phyloP scores from a whole-genome alignment of 2,888 invertebrate genomes.

The Blastobasis lacticolella region DNA sequence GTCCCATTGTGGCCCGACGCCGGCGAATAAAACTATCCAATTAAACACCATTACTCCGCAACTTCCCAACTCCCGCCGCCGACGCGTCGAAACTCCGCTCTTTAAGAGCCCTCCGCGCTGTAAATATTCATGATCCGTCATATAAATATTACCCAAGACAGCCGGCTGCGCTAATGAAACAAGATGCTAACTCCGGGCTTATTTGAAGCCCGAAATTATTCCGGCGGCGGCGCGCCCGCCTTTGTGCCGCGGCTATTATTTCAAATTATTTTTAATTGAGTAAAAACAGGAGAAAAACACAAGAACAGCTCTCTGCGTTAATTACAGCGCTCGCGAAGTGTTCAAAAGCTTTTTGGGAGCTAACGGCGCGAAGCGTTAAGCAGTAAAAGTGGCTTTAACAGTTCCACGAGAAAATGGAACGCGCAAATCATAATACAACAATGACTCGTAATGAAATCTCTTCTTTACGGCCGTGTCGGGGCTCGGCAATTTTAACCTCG shows the following conservation, averaged over 20 bases:
- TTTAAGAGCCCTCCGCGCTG: conserved; percentile 30
- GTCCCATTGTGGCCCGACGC: conserved; percentile 23
- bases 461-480: conserved; percentile 48
- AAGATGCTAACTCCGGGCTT: conserved; percentile 56
- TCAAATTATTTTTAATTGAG: conserved; percentile 69
- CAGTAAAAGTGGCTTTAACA: conserved; percentile 41
- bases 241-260: conserved; percentile 57
- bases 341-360: conserved; percentile 42
- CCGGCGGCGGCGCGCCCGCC: conserved; percentile 34
- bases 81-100: conserved; percentile 16
- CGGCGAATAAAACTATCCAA: conserved; percentile 41
- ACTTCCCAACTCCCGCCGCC: conserved; percentile 19
- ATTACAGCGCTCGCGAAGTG: conserved; percentile 47
- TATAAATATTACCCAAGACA: conserved; percentile 56
- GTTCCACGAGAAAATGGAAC: conserved; percentile 53
- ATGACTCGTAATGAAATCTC: conserved; percentile 60
- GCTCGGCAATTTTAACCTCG: conserved; percentile 60
- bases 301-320: conserved; percentile 50
- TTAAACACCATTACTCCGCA: conserved; percentile 34
- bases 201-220: conserved; percentile 52
- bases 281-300: conserved; percentile 59
- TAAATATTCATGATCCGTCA: conserved; percentile 63
- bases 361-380: conserved; percentile 32
- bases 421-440: conserved; percentile 60
- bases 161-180: conserved; percentile 55